These are phyloP conservation scores for Malacoctenus gilli DNA, from an alignment of 2,797 vertebrate genomes.

Conservation along the genomic window DNA sequence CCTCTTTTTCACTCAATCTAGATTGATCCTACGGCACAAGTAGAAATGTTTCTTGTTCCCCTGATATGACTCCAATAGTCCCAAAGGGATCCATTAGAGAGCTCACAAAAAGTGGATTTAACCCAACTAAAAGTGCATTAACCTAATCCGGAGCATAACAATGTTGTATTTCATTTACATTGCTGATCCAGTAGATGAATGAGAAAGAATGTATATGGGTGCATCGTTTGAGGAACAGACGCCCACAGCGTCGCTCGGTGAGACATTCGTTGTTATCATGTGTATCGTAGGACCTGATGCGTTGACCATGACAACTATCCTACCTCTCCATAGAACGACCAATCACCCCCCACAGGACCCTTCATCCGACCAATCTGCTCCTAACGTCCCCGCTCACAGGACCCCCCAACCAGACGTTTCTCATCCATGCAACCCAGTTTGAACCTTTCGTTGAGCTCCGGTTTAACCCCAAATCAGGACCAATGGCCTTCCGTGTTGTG, in stretches of 20 bases:
- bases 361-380: slow-evolving; percentile 36
- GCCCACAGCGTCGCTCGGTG: slow-evolving; percentile 27
- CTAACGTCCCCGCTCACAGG: neutral
- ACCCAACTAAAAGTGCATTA: no score
- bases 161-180: slow-evolving; percentile 1
- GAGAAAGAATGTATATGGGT: neutral
- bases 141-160: neutral
- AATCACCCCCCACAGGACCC: slow-evolving; percentile 42
- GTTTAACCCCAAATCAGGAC: slow-evolving; percentile 39
- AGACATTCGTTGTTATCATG: slow-evolving; percentile 14
- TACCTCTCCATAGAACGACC: slow-evolving; percentile 76
- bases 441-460: neutral
- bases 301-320: slow-evolving; percentile 74
- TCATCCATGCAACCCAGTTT: no score
- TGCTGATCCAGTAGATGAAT: slow-evolving; percentile 7
- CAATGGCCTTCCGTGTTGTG: slow-evolving; percentile 44
- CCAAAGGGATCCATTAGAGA: slow-evolving; percentile 6
- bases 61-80: slow-evolving; percentile 10
- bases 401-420: no score
- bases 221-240: slow-evolving; percentile 18
- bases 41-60: slow-evolving; percentile 6
- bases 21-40: neutral
- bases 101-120: no score
- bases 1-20: neutral
- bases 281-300: slow-evolving; percentile 54